Evolutionary conservation across 2,888 invertebrate species (phyloP).

Genomic region (Ferdinandea cuprea): DNA sequence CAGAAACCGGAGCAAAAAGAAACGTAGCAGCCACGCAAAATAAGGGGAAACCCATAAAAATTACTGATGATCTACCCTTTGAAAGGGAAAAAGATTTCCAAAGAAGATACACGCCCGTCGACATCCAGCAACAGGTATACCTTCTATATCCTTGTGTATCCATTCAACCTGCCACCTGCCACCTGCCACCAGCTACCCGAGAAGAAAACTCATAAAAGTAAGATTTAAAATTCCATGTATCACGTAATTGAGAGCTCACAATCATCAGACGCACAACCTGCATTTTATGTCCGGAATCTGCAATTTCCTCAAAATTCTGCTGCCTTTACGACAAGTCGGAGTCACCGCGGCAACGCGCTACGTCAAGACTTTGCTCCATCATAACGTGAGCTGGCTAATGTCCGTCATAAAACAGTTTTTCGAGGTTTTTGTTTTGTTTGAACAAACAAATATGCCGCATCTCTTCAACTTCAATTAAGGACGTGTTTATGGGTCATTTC

Average conservation of each 20-base stretch:
- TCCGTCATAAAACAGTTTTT: slow-evolving; percentile 51
- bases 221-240: slow-evolving; percentile 66
- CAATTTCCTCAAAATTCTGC: slow-evolving; percentile 35
- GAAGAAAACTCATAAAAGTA: slow-evolving; percentile 47
- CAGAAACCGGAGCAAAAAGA: not conserved
- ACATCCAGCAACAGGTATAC: slow-evolving; percentile 54
- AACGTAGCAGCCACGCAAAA: slow-evolving; percentile 11
- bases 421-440: slow-evolving; percentile 21
- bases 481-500: slow-evolving; percentile 72
- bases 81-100: slow-evolving; percentile 14
- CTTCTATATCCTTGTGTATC: slow-evolving; percentile 4
- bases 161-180: slow-evolving; percentile 23
- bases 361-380: too few species aligned
- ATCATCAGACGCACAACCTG: slow-evolving; percentile 19
- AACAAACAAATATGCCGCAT: slow-evolving; percentile 32
- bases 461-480: slow-evolving; percentile 61
- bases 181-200: too few species aligned
- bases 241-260: slow-evolving; percentile 69
- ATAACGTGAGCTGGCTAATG: slow-evolving; percentile 12
- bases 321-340: slow-evolving; percentile 36
- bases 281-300: slow-evolving; percentile 48
- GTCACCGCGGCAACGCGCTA: too few species aligned
- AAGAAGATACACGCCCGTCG: slow-evolving; percentile 4
- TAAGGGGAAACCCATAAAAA: slow-evolving; percentile 51
- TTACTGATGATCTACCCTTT: slow-evolving; percentile 57